Base-by-base conservation (phyloP, 2,888 invertebrate species). In the Formica aserva region DNA sequence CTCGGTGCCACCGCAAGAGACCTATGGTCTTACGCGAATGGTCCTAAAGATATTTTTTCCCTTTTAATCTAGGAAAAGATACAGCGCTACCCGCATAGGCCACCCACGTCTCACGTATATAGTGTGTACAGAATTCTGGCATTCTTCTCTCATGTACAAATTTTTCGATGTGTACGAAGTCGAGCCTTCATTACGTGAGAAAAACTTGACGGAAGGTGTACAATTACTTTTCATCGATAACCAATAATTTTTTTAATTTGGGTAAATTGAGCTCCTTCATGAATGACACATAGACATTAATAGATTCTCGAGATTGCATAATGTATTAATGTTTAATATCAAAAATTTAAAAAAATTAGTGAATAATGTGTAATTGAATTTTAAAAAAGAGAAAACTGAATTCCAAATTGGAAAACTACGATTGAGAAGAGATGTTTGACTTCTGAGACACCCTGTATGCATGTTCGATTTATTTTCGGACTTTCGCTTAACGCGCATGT, bases 21-120 rank as follows among this genome's bases (percentile, higher is more conserved):
- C 89, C 90, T 48, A n/a, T n/a, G n/a, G n/a, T n/a, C n/a, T n/a
- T n/a, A 18, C 18, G 91, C 92, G 92, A 92, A 92, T 91, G 92
- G 90, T 87, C 85, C 80, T 82, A 65, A 81, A 85, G 85, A 86
- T 45, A 45, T 45, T 45, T 72, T 65, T 67, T 74, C 65, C n/a
- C 8, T 55, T 81, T 78, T 85, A 85, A 87, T 88, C 84, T 86
- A 86, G 55, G 69, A 84, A 71, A 83, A 84, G 86, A 84, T 86
- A 85, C 82, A 22, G 6, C 75, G 83, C 69, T 67, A 62, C 66
- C 82, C 71, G 48, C 48, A 63, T 55, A 86, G 94, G 94, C 94
- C 94, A 94, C 94, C 94, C 94, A 93, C 92, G 89, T 90, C 62
- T 77, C 32, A 80, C 74, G 60, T 63, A 69, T 74, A 69, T 15